phyloP scores from a whole-genome alignment of 2,797 vertebrate genomes.

The Gymnopithys bicolor region DNA sequence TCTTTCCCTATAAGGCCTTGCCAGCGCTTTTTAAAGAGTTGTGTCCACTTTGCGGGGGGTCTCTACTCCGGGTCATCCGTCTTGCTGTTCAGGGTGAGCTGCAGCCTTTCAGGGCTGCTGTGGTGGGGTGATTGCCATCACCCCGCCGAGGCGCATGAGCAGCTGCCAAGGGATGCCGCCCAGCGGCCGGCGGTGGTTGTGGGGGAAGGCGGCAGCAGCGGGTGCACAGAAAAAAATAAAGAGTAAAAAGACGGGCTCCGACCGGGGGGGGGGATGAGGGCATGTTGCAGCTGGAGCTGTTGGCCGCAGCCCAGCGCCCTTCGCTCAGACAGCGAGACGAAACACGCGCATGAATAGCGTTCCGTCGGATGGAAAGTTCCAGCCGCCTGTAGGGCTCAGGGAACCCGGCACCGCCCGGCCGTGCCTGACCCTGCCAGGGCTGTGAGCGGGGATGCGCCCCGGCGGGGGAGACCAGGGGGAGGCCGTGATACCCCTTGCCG shows the following conservation, averaged over 20 bases:
- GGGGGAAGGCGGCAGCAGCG: too few species aligned
- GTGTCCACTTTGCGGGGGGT: not conserved
- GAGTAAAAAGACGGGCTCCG: not conserved
- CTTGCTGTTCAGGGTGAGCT: not conserved
- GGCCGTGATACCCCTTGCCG: not conserved
- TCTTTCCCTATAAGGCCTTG: not conserved
- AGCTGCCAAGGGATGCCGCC: slow-evolving; percentile 21
- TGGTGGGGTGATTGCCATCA: not conserved
- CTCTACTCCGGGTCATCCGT: not conserved
- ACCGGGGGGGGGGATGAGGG: not conserved
- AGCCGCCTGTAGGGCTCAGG: not conserved
- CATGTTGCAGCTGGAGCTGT: slow-evolving; percentile 24
- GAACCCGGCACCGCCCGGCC: not conserved
- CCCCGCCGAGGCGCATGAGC: not conserved
- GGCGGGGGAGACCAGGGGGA: fast-evolving
- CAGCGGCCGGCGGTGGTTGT: not conserved
- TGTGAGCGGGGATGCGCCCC: not conserved
- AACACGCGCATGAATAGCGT: not conserved
- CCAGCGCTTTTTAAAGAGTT: not conserved
- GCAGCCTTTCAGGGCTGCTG: not conserved
- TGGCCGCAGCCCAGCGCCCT: not conserved
- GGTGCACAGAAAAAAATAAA: not conserved
- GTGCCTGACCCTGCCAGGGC: not conserved
- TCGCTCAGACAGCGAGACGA: not conserved
- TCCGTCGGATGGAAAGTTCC: slow-evolving; percentile 36